Evolutionary conservation across 64 coral and sea anemone genomes (phyloP), one percentile per base, ranked within the genome.

Genomic region (Pachyseris speciosa): DNA sequence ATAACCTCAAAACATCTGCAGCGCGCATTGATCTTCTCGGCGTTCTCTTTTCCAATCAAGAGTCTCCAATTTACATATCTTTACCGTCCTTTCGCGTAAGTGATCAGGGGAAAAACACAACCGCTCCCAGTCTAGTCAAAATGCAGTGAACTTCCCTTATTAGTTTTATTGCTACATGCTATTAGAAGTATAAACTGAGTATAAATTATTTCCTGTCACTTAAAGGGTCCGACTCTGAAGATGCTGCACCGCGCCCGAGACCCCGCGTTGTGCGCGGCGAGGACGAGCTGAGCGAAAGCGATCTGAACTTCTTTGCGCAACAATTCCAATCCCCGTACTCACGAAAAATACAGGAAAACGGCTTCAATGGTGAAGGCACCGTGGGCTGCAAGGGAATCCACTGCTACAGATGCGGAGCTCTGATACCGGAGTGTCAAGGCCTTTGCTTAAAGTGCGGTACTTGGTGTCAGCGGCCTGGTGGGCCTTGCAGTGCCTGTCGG

Each of bases 401-500:
- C 49, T 92, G 89, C 17, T 84, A 84, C 72, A 67, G 89, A 11
- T 92, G 89, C 25, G 68, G 78, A 8, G 69, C 77, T 7, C 34
- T 41, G 5, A 69, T 92, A 11, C 47, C 80, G 0, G 78, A 72
- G 47, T 92, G 89, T 74, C 61, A 84, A 64, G 89, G 42, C 38
- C 38, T 64, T 49, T 92, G 89, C 36, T 24, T 68, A 4, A 47
- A 48, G 9, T 92, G 89, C 49, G 89, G 89, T 24, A 92, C 89
- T 22, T 42, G 70, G 27, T 92, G 75, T 84, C 80, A 84, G 71
- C 77, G 77, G 65, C 30, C 75, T 16, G 77, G 69, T 31, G 67
- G 72, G 12, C 89, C 89, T 31, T 92, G 89, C 67, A 84, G 20
- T 59, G 89, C 64, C n/a, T 92, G 89, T 24, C 78, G 89, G 67